Evolutionary conservation across 2,113 vertebrate genomes (phyloP), one percentile per base, ranked within the genome.

Genomic region (Stigmatopora nigra): DNA sequence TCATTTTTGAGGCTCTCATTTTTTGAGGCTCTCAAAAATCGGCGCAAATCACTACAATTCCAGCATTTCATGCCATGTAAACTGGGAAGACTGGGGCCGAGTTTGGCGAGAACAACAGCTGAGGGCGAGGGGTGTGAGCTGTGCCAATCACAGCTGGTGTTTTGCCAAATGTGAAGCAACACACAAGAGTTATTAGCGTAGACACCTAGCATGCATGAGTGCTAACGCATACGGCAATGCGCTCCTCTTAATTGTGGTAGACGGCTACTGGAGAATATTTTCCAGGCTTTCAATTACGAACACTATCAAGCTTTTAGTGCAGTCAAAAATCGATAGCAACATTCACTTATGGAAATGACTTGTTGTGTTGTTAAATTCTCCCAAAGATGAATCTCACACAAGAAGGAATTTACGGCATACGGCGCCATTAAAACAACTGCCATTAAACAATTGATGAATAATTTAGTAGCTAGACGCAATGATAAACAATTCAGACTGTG

Each of bases 81-180:
- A 20, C 55, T 10, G 55, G 64, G 64, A 69, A 60, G 63, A 61
- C 57, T 68, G 58, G 63, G 71, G 75, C 55, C 51, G 22, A 65
- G 72, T 75, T 86, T 78, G 82, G 84, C 70, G 80, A 82, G 82
- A 77, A 82, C 75, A 31, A 88, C 88, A 91, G 89, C 87, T 91
- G 89, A 88, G 69, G 75, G 81, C 69, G n/a, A n/a, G 45, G 86
- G 79, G 76, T 72, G 67, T 75, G 44, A 72, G 78, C 81, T 82
- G 69, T 74, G 76, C 67, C 38, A 83, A 79, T 72, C 63, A 70
- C 83, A 87, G 83, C 79, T 84, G 83, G 79, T 84, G 67, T 4
- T 78, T 87, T 88, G 87, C 88, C 86, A 85, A 86, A 82, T 74
- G 84, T 61, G 76, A 70, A 70, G 71, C 73, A 70, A 81, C 70